These are phyloP conservation scores for Zaprionus africanus DNA, from an alignment of 1,140 invertebrate genomes.

Conservation along the genomic window DNA sequence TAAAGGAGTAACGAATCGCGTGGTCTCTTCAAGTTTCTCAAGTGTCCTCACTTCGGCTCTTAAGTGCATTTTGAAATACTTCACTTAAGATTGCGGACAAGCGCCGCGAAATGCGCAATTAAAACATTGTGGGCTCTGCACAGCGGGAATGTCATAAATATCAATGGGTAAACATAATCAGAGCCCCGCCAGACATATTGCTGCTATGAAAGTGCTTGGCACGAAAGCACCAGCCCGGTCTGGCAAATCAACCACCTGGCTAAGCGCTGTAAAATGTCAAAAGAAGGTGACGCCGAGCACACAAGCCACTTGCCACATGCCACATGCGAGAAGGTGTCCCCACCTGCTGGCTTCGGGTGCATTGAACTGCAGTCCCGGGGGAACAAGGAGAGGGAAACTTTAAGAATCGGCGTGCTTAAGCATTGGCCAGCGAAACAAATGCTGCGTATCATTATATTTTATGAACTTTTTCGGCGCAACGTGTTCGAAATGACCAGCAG, in stretches of 20 bases:
- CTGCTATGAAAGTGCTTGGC: background rate
- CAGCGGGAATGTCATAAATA: slow-evolving; percentile 55
- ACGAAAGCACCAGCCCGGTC: slow-evolving; percentile 3
- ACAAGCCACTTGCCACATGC: slow-evolving; percentile 8
- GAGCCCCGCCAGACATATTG: slow-evolving; percentile 5
- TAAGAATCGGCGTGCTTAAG: slow-evolving; percentile 29
- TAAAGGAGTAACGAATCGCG: background rate
- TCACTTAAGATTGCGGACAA: slow-evolving; percentile 13
- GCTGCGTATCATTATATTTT: slow-evolving; percentile 78
- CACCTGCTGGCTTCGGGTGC: slow-evolving; percentile 24
- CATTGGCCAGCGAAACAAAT: slow-evolving; percentile 50
- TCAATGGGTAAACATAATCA: slow-evolving; percentile 35
- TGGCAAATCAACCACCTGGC: slow-evolving; percentile 26
- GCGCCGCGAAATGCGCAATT: slow-evolving; percentile 52
- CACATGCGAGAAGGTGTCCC: slow-evolving; percentile 10
- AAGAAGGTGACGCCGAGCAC: slow-evolving; percentile 24
- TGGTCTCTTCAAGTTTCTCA: slow-evolving; percentile 24
- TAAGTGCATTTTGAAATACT: slow-evolving; percentile 68
- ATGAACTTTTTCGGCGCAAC: slow-evolving; percentile 61
- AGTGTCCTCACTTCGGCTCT: background rate
- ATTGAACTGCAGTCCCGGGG: slow-evolving; percentile 50
- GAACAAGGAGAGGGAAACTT: slow-evolving; percentile 9
- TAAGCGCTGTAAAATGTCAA: slow-evolving; percentile 27
- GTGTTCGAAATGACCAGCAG: slow-evolving; percentile 53
- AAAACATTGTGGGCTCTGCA: slow-evolving; percentile 40